Evolutionary conservation across 2,113 vertebrate species (phyloP).

Genomic region (Gobio gobio): DNA sequence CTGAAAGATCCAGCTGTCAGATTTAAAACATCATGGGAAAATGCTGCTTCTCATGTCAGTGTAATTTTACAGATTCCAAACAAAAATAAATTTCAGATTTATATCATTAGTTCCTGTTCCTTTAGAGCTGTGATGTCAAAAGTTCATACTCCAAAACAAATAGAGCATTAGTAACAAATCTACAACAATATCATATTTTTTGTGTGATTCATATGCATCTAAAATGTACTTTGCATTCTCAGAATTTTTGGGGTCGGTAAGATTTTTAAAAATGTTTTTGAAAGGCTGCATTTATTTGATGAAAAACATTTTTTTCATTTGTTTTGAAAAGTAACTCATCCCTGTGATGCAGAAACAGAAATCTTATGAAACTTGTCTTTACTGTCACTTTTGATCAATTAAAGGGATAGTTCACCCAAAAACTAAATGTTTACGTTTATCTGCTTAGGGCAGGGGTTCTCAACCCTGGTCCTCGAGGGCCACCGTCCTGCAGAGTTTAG

Average conservation of each 20-base stretch:
- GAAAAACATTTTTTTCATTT: not conserved
- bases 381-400: not conserved
- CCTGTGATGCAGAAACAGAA: not conserved
- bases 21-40: conserved; percentile 81
- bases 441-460: no score
- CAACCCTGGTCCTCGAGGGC: no score
- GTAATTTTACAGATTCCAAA: conserved; percentile 30
- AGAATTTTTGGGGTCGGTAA: not conserved
- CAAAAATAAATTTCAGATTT: conserved; percentile 45
- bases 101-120: not conserved
- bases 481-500: no score
- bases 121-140: not conserved
- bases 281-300: no score
- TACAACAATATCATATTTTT: no score
- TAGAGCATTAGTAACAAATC: not conserved
- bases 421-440: no score
- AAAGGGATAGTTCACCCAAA: no score
- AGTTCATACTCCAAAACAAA: not conserved
- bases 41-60: conserved; percentile 65
- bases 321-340: not conserved
- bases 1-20: conserved; percentile 79
- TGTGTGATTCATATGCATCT: not conserved
- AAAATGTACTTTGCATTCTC: no score
- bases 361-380: not conserved
- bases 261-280: no score